Evolutionary conservation across 2,113 vertebrate species (phyloP).

Genomic region (Ophiodon elongatus): DNA sequence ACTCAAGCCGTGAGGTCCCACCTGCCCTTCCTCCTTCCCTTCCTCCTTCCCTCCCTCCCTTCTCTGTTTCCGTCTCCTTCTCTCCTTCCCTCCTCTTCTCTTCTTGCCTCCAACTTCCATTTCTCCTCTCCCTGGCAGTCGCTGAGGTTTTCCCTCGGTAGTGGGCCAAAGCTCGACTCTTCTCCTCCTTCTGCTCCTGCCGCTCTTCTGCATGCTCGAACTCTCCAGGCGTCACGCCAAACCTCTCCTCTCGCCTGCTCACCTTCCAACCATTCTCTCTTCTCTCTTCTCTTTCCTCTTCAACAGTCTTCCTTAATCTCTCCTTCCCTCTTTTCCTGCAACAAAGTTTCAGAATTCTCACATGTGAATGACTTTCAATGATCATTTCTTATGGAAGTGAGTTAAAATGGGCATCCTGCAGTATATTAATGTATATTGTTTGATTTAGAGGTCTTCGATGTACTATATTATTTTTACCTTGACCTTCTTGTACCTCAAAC

Average conservation of each 20-base stretch:
- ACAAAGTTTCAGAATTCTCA: not conserved
- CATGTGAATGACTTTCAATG: not conserved
- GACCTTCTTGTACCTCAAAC: too few species aligned
- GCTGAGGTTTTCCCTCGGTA: conserved; percentile 31
- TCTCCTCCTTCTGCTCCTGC: conserved; percentile 60
- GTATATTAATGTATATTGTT: not conserved
- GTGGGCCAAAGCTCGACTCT: conserved; percentile 48
- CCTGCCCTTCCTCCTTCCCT: conserved; percentile 23
- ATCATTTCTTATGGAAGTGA: not conserved
- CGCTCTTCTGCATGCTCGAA: conserved; percentile 60
- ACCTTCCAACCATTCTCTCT: conserved; percentile 39
- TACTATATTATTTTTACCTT: not conserved
- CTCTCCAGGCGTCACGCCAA: conserved; percentile 65
- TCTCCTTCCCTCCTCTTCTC: not conserved
- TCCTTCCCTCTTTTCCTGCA: not conserved
- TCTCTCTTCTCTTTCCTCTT: conserved; percentile 39
- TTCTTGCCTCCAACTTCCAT: conserved; percentile 24
- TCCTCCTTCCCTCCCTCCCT: conserved; percentile 14
- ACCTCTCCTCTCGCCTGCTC: conserved; percentile 58
- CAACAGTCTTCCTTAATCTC: conserved; percentile 1
- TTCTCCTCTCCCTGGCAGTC: conserved; percentile 43
- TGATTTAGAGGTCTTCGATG: not conserved
- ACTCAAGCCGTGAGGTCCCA: conserved; percentile 31
- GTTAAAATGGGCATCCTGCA: not conserved
- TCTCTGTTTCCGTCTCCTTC: conserved; percentile 4